Evolutionary conservation across 2,888 invertebrate genomes (phyloP).

Genomic region (Carterocephalus palaemon): DNA sequence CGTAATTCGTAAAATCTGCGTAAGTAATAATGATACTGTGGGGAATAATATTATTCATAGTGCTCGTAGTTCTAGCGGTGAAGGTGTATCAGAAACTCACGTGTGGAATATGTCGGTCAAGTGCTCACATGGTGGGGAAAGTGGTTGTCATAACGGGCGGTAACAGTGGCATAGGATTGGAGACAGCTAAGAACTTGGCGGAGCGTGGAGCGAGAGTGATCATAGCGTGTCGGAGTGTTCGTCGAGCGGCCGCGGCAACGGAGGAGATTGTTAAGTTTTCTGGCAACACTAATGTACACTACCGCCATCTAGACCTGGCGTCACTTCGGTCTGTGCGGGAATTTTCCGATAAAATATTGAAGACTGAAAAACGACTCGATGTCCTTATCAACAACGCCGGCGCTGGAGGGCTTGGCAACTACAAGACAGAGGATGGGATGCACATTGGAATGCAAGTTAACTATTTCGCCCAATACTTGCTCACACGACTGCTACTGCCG

Average conservation of each 20-base stretch:
- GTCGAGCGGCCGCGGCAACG: conserved; percentile 56
- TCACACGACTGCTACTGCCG: conserved; percentile 80
- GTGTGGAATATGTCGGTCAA: conserved; percentile 60
- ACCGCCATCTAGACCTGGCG: conserved; percentile 61
- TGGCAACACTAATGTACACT: conserved; percentile 57
- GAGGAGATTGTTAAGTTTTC: conserved; percentile 59
- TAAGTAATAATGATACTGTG: conserved; percentile 28
- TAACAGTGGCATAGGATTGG: conserved; percentile 74
- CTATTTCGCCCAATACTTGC: conserved; percentile 84
- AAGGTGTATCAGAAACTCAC: conserved; percentile 67
- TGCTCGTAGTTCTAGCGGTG: conserved; percentile 33
- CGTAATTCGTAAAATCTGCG: conserved; percentile 7
- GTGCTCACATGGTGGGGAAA: conserved; percentile 70
- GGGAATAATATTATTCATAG: conserved; percentile 14
- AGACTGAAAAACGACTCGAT: conserved; percentile 71
- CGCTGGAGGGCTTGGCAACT: conserved; percentile 64
- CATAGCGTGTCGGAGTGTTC: conserved; percentile 69
- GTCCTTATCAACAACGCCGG: conserved; percentile 81
- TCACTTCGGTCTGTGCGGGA: conserved; percentile 71
- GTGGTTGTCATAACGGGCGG: conserved; percentile 69
- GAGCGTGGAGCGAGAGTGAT: conserved; percentile 73
- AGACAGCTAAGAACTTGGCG: conserved; percentile 74
- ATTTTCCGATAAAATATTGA: conserved; percentile 76
- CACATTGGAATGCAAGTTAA: conserved; percentile 85
- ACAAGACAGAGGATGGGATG: conserved; percentile 81